Percentiles rank a stretch among this genome's conserved stretches.
Evolutionary conservation across 2,113 vertebrate species (phyloP).

Genomic region (Electrona antarctica): DNA sequence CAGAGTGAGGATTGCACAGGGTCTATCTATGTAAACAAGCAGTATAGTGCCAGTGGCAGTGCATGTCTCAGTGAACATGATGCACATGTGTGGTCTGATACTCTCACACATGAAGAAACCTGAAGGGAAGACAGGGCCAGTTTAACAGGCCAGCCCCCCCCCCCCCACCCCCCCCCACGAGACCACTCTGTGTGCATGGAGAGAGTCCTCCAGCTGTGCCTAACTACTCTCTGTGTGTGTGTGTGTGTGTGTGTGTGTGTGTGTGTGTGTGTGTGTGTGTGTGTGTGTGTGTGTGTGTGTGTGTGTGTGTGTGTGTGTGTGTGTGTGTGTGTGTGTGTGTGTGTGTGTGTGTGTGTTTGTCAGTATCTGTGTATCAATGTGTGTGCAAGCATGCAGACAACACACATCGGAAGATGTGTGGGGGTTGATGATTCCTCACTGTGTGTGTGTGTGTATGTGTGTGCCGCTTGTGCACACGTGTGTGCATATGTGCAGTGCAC

Average conservation of each 20-base stretch:
- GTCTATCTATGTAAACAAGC: not conserved
- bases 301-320: not conserved
- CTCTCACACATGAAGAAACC: slow-evolving; percentile 6
- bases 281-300: not conserved
- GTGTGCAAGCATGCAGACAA: not conserved
- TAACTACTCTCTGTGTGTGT: not conserved
- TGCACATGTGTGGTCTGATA: slow-evolving; percentile 21
- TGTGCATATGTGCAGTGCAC: not conserved
- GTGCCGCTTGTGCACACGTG: not conserved
- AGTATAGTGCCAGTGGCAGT: not conserved
- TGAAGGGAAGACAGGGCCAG: slow-evolving; percentile 6
- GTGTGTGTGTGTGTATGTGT: not conserved
- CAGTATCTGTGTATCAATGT: not conserved
- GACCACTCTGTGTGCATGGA: not conserved
- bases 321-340: slow-evolving; percentile 1
- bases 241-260: not conserved
- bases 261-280: not conserved
- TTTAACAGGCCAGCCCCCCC: slow-evolving; percentile 10
- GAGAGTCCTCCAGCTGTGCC: slow-evolving; percentile 38
- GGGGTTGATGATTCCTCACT: no score
- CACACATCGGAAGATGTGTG: no score
- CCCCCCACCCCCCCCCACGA: not conserved
- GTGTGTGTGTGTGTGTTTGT: slow-evolving; percentile 3
- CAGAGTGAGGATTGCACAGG: no score
- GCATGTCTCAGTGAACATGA: slow-evolving; percentile 10